Conservation (phyloP, 2,888 invertebrate species). For the Luffia ferchaultella region DNA sequence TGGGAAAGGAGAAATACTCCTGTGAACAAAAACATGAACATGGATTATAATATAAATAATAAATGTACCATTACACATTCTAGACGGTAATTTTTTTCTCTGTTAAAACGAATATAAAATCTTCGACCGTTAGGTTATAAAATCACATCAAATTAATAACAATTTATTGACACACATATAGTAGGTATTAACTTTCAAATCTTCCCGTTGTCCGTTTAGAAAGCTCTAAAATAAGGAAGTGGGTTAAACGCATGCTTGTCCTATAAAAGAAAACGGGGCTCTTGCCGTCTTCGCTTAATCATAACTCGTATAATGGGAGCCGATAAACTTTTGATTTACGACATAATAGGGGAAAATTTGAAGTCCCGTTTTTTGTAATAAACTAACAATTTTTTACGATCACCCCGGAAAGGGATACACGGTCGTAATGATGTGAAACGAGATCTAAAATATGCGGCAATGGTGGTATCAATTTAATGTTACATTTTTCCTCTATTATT, state of each 20-base stretch:
- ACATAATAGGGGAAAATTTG: not conserved
- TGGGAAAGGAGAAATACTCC: constrained; percentile 27
- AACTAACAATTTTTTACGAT: not conserved
- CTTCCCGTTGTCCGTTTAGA: not conserved
- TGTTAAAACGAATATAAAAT: constrained; percentile 1
- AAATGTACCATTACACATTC: no score
- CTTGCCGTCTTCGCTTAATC: not conserved
- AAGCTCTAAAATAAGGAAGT: constrained; percentile 25
- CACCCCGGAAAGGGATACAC: not conserved
- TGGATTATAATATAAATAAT: not conserved
- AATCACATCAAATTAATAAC: constrained; percentile 4
- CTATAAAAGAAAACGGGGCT: constrained; percentile 8
- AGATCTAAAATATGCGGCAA: no score
- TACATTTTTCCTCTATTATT: no score
- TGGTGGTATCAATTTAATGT: no score
- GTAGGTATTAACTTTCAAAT: constrained; percentile 22
- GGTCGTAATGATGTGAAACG: not conserved
- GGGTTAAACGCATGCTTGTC: constrained; percentile 25
- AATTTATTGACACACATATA: no score
- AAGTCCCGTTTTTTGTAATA: not conserved
- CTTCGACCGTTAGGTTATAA: constrained; percentile 4
- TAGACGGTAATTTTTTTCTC: no score
- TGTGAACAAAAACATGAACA: constrained; percentile 18
- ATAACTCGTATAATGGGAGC: not conserved
- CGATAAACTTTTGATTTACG: not conserved